Base-by-base conservation (phyloP, 2,888 invertebrate species). In the Drosophila rubida region DNA sequence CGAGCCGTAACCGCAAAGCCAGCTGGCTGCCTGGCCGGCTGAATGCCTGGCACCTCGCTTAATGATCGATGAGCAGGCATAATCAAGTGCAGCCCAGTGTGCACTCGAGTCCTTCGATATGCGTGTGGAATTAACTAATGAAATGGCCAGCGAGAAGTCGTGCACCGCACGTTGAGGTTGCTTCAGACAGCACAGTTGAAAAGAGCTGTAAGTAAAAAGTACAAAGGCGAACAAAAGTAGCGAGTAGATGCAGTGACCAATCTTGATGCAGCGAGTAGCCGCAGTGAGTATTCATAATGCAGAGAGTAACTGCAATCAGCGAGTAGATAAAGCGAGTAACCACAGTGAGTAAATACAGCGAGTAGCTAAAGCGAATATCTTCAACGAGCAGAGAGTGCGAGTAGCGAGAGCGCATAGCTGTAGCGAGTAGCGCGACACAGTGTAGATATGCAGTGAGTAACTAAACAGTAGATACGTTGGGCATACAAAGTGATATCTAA, bases 21-120 rank as follows among this genome's bases (percentile, higher is more conserved):
- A 39, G 35, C 39, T 30, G 19, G 13, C 14, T 16, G 39, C 3
- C 25, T 5, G n/a, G 27, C 42, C 48, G 35, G 35, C 39, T 30
- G 19, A 9, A 14, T 16, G 39, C 3, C 25, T 5, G 23, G 35
- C 57, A 16, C 14, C 42, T 30, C 62, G 25, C 48, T 46, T 32
- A 49, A 27, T 57, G 69, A 69, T 63, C 69, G 70, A 69, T 69
- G 64, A 39, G 30, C 48, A 14, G 35, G 19, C 41, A 25, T 25
- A 54, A 48, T 39, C 41, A 54, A 63, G 35, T 63, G 57, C 49
- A 63, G 30, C 13, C 25, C 25, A 23, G 23, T 4, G 32, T 9
- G 19, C 30, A 27, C 19, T 58, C 23, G 6, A 53, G 53, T 39
- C 45, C 37, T 45, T 60, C 54, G 61, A 55, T 39, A 32, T 30